Conservation (phyloP, 2,113 vertebrate genomes). For the Clarias macrocephalus region DNA sequence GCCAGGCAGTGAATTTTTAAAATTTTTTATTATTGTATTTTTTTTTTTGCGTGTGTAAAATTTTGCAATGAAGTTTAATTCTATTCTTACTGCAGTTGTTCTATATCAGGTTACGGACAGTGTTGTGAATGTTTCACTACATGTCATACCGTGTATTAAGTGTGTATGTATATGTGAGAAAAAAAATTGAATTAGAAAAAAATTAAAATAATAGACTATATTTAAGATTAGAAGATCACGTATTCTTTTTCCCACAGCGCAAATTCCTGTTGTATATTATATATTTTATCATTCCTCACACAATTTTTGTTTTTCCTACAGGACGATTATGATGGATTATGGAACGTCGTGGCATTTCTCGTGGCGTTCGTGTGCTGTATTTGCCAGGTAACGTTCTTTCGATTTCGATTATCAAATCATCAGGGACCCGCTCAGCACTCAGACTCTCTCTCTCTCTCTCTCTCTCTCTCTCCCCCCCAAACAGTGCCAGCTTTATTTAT, state of each 20-base stretch:
- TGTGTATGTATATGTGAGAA: no score
- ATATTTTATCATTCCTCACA: neutral
- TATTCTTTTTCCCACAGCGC: neutral
- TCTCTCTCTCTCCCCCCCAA: neutral
- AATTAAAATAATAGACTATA: neutral
- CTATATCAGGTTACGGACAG: no score
- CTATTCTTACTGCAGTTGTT: no score
- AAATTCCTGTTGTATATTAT: neutral
- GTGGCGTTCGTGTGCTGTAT: slow-evolving; percentile 85
- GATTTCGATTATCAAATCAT: no score
- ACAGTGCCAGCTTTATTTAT: slow-evolving; percentile 93
- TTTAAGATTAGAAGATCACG: neutral
- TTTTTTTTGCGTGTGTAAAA: no score
- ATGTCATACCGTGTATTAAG: no score
- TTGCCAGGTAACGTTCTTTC: slow-evolving; percentile 86
- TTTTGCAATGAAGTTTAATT: no score
- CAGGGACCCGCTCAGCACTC: neutral
- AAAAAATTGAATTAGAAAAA: no score
- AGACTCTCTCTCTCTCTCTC: neutral
- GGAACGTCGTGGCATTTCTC: slow-evolving; percentile 88
- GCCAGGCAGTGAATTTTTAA: no score
- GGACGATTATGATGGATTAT: slow-evolving; percentile 85
- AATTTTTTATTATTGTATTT: no score
- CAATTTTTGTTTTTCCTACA: slow-evolving; percentile 53
- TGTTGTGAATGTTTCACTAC: no score